Evolutionary conservation across 2,113 vertebrate genomes (phyloP).

Genomic region (Salvator merianae): DNA sequence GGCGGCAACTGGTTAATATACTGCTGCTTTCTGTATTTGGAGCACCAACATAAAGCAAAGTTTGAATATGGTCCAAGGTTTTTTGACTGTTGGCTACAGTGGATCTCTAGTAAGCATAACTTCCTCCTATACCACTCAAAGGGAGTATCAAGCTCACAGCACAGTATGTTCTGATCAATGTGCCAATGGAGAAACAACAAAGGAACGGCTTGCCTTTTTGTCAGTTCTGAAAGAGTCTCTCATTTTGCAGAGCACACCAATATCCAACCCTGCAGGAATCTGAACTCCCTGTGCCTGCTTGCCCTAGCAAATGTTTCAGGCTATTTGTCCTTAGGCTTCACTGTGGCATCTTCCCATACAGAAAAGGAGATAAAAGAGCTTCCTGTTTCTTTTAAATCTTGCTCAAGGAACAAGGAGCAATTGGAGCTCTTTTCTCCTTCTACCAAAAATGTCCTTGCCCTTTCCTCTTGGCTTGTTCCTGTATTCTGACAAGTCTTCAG

Average conservation of each 20-base stretch:
- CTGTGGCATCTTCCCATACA: background rate
- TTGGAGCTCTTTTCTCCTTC: too few relatives aligned
- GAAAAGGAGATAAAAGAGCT: background rate
- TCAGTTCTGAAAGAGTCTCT: background rate
- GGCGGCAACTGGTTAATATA: too few relatives aligned
- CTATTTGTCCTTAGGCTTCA: background rate
- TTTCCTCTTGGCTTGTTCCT: background rate
- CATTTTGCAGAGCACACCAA: slow-evolving; percentile 18
- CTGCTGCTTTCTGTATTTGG: background rate
- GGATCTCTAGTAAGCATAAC: background rate
- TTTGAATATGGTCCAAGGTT: background rate
- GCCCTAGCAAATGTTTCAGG: too few relatives aligned
- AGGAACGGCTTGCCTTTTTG: background rate
- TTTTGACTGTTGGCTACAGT: background rate
- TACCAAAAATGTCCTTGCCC: too few relatives aligned
- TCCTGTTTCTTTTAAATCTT: background rate
- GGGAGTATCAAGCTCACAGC: background rate
- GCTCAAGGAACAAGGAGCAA: too few relatives aligned
- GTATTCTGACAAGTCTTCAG: too few relatives aligned
- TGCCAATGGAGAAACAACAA: background rate
- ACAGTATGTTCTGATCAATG: background rate
- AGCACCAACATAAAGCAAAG: background rate
- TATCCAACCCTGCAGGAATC: background rate
- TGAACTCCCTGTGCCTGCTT: background rate
- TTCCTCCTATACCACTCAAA: background rate